Evolutionary conservation across 2,888 invertebrate species (phyloP), one percentile per base, ranked within the genome.

Genomic region (Cactoblastis cactorum): DNA sequence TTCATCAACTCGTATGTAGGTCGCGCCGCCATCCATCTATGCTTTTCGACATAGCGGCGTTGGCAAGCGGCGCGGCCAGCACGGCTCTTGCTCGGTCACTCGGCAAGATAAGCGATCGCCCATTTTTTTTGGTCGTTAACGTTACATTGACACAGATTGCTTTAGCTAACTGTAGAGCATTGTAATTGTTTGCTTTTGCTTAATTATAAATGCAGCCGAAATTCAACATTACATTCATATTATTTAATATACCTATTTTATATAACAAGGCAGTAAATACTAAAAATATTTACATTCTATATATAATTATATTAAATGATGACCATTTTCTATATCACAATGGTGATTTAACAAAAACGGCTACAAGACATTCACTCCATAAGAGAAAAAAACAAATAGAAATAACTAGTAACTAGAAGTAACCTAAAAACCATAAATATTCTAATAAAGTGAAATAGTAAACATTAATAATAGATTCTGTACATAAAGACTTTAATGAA

Each of bases 1-100:
- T 80, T 80, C 78, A 74, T 74, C 74, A 80, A 28, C 67, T 56
- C 64, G 65, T 62, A 80, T 77, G 80, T 83, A 67, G 81, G 81
- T 79, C 73, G 63, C 69, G 69, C 65, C 70, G 65, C 58, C 66
- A 58, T 58, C 58, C 57, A 63, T 74, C 74, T 77, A 78, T 75
- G 75, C 65, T 78, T 80, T 81, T 80, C 78, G 76, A 80, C 77
- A 74, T 62, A 69, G 71, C 68, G 58, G 61, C 59, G 64, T 62
- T 63, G 71, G 63, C 45, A 52, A 51, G 63, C 57, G 55, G 61
- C 60, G n/a, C 55, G 62, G 54, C 59, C 56, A 71, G 56, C 24
- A 15, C 24, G 14, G 41, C 12, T 3, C 19, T 22, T 12, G 71
- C 63, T 43, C 51, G 48, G 63, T 57, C 57, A 58, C 61, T 55